phyloP scores from a whole-genome alignment of 2,888 invertebrate genomes.

The Mantis religiosa region DNA sequence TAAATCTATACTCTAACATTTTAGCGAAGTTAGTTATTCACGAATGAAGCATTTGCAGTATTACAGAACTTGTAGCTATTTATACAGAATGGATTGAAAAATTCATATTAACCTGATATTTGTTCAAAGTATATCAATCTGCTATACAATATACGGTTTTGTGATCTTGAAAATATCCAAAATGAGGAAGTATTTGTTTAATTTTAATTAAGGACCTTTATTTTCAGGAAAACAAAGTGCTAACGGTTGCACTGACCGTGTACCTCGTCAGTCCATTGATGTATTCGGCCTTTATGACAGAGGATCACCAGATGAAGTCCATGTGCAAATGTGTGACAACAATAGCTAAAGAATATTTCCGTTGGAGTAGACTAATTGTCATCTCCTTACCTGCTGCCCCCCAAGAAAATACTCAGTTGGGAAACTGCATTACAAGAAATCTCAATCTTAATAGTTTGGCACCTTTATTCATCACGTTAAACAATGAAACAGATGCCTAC shows the following conservation, averaged over 20 bases:
- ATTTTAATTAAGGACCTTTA: too few relatives aligned
- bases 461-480: background rate
- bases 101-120: too few relatives aligned
- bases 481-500: background rate
- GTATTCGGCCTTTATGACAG: background rate
- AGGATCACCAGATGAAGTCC: background rate
- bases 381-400: background rate
- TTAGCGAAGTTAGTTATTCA: too few relatives aligned
- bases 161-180: too few relatives aligned
- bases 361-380: background rate
- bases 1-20: too few relatives aligned
- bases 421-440: background rate
- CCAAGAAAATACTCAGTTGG: background rate
- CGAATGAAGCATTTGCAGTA: too few relatives aligned
- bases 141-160: too few relatives aligned
- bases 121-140: too few relatives aligned
- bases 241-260: background rate
- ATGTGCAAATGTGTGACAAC: background rate
- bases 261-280: background rate
- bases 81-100: too few relatives aligned
- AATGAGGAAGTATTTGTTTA: too few relatives aligned
- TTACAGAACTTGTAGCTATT: too few relatives aligned
- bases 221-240: background rate
- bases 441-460: background rate
- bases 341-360: background rate